Evolutionary conservation across 2,113 vertebrate species (phyloP).

Genomic region (Elanoides forficatus): DNA sequence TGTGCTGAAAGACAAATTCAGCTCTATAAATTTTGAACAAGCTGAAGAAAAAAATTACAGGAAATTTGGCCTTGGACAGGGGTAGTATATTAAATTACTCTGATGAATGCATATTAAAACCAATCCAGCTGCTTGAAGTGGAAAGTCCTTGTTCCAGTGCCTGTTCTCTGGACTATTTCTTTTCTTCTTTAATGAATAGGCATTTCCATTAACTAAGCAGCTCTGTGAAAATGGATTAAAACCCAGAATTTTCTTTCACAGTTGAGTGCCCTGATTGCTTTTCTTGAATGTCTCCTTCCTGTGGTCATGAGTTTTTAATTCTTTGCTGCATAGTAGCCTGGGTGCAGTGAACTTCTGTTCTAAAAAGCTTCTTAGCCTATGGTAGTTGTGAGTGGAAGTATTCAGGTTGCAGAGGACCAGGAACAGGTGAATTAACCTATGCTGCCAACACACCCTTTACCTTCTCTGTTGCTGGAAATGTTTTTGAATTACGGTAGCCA

Average conservation of each 20-base stretch:
- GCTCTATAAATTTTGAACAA: neutral
- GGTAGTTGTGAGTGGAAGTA: neutral
- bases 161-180: neutral
- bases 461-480: neutral
- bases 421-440: neutral
- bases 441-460: neutral
- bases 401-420: neutral
- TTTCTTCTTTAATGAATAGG: neutral
- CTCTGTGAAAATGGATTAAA: neutral
- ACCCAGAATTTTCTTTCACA: neutral
- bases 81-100: neutral
- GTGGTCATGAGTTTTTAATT: neutral
- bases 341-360: neutral
- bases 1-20: neutral
- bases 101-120: neutral
- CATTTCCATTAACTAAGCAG: neutral
- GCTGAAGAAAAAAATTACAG: neutral
- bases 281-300: neutral
- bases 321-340: neutral
- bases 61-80: neutral
- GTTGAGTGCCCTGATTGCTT: neutral
- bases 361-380: fast-evolving
- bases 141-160: neutral
- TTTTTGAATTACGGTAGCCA: neutral
- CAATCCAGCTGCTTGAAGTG: neutral